A percentile compares a stretch with the other conserved stretches of the same genome.
Evolutionary conservation across 2,113 vertebrate species (phyloP).

Genomic region (Setophaga kirtlandii): DNA sequence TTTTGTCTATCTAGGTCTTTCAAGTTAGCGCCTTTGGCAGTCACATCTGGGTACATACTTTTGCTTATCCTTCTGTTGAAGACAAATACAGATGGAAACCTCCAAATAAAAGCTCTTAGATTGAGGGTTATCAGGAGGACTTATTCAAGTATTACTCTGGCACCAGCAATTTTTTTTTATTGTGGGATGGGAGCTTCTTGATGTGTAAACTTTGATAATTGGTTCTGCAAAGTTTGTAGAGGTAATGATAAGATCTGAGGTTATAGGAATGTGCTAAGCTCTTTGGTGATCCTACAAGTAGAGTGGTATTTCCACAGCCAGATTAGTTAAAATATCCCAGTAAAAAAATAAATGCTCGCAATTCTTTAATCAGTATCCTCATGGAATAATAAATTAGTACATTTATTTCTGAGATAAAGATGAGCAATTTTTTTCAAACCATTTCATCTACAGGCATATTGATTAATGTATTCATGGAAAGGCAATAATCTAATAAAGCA

Average conservation of each 20-base stretch:
- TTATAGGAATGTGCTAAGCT: neutral
- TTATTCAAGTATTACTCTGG: neutral
- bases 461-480: neutral
- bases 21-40: neutral
- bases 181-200: neutral
- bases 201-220: neutral
- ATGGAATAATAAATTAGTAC: neutral
- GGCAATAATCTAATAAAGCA: neutral
- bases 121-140: neutral
- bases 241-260: constrained; percentile 26
- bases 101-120: neutral
- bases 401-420: neutral
- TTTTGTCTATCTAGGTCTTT: neutral
- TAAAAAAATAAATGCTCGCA: neutral
- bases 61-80: neutral
- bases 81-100: neutral
- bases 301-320: neutral
- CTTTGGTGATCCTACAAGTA: neutral
- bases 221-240: neutral
- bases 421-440: neutral
- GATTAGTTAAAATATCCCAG: neutral
- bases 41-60: neutral
- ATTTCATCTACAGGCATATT: neutral
- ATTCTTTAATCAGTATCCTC: neutral
- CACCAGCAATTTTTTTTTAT: neutral